Evolutionary conservation across 2,113 vertebrate species (phyloP), one percentile per base, ranked within the genome.

Genomic region (Prionailurus bengalensis): DNA sequence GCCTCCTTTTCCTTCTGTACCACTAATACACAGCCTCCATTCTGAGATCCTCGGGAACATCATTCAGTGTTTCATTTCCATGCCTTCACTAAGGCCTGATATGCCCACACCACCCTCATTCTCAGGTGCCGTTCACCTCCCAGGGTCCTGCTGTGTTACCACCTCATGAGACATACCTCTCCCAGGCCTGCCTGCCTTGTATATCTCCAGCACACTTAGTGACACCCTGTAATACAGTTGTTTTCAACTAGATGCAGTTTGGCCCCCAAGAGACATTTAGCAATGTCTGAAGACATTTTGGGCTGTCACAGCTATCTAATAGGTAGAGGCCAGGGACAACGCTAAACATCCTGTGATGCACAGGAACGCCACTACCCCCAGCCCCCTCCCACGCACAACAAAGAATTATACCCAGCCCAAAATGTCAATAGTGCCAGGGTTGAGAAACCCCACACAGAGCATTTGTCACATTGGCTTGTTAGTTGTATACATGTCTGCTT

Each of bases 321-420:
- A n/a, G 29, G 36, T 31, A 89, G n/a, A 84, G 16, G 13, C 55
- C 39, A 88, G 33, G 73, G 19, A 58, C 42, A 15, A 66, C 70
- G 25, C 51, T 84, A 10, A 84, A 79, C 3, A 27, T 51, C 27
- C 6, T 45, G 0, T n/a, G 31, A 45, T 65, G 53, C 48, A 45
- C 2, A 78, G 63, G n/a, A 36, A 13, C 48, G 0, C 10, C 2
- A 5, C 39, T 70, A 5, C 2, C 4, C 33, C 3, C 11, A 0
- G 1, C 33, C 0, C 33, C 5, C 5, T 3, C 2, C 51, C 14
- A 53, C 21, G 23, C 8, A 25, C 63, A 19, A 1, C 25, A 58
- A 63, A 89, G 70, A 80, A 23, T 74, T 58, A 29, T 58, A 29
- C n/a, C 33, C 19, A 48, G 8, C 13, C 33, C 25, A 13, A 66